phyloP scores from a whole-genome alignment of 2,113 vertebrate genomes.

The Sceloporus tristichus region DNA sequence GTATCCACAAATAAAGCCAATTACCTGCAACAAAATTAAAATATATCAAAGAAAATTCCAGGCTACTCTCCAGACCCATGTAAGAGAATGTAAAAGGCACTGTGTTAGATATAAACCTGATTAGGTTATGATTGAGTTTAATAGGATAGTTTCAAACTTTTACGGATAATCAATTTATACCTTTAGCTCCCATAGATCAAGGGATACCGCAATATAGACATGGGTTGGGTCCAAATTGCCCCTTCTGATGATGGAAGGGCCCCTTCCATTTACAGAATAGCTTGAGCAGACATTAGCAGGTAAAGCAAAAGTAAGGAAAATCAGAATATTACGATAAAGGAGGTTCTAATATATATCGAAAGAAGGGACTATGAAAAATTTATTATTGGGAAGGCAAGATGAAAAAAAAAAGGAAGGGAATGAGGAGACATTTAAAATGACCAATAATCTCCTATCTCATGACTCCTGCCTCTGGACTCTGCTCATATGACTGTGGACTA shows the following conservation, averaged over 20 bases:
- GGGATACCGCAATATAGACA: neutral
- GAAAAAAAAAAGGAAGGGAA: neutral
- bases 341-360: no score
- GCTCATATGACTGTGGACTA: no score
- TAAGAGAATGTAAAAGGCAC: neutral
- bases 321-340: no score
- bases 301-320: no score
- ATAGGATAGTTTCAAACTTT: neutral
- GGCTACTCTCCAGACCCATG: neutral
- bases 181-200: neutral
- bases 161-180: neutral
- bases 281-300: no score
- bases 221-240: neutral
- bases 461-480: no score
- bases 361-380: no score
- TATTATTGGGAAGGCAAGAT: neutral
- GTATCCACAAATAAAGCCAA: constrained; percentile 94
- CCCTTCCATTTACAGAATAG: neutral
- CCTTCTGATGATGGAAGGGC: neutral
- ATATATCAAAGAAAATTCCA: constrained; percentile 24
- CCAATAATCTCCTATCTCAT: no score
- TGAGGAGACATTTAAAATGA: no score
- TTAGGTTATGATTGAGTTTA: neutral
- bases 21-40: constrained; percentile 76
- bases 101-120: neutral